These are phyloP conservation scores for Cerastoderma edule DNA, from an alignment of 2,888 invertebrate species.

Conservation along the genomic window DNA sequence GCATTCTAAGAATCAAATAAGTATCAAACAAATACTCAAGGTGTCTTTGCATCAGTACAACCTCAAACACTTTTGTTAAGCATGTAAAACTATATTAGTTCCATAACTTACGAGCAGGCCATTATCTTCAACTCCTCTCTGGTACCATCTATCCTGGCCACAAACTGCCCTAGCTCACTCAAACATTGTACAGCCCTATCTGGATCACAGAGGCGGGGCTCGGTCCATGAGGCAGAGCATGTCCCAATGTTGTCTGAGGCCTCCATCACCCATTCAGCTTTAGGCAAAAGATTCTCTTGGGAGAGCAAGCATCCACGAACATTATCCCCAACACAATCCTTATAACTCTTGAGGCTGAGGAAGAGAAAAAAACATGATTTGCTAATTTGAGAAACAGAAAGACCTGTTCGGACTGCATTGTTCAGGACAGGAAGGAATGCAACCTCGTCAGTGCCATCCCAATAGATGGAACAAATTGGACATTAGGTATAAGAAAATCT, in stretches of 20 bases:
- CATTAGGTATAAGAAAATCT: no score
- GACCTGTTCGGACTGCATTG: no score
- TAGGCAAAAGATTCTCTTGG: slow-evolving; percentile 30
- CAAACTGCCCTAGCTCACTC: slow-evolving; percentile 30
- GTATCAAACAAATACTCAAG: no score
- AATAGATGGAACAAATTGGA: no score
- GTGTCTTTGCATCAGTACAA: no score
- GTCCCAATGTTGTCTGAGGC: slow-evolving; percentile 34
- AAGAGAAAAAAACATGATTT: not conserved
- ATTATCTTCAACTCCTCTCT: slow-evolving; percentile 16
- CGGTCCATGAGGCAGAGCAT: slow-evolving; percentile 15
- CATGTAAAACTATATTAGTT: no score
- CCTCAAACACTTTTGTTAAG: no score
- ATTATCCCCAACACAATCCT: slow-evolving; percentile 34
- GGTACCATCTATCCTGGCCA: slow-evolving; percentile 20
- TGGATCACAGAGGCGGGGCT: slow-evolving; percentile 33
- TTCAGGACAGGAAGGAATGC: no score
- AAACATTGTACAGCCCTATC: slow-evolving; percentile 38
- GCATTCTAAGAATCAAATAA: no score
- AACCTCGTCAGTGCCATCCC: no score
- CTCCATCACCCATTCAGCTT: slow-evolving; percentile 40
- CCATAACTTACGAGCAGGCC: slow-evolving; percentile 48
- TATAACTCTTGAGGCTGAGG: slow-evolving; percentile 9
- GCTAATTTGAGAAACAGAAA: no score
- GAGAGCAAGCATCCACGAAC: slow-evolving; percentile 28